A percentile compares a stretch with the other conserved stretches of the same genome.
phyloP scores from a whole-genome alignment of 64 coral and sea anemone genomes.

The Stylophora pistillata region DNA sequence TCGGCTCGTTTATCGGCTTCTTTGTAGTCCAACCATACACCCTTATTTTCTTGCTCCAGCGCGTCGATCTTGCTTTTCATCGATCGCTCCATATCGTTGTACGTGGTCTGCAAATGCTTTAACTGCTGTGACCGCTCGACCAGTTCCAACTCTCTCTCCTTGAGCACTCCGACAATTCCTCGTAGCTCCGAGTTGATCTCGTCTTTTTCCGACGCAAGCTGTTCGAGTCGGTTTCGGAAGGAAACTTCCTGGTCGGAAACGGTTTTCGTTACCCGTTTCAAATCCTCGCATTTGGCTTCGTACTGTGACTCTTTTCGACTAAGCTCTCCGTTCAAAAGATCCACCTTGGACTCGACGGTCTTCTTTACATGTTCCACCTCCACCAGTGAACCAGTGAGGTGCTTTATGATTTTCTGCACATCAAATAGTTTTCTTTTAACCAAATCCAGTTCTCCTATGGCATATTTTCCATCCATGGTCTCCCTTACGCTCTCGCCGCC shows the following conservation, averaged over 20 bases:
- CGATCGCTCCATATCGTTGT: conserved; percentile 36
- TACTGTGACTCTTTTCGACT: conserved; percentile 67
- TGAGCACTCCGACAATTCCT: conserved; percentile 59
- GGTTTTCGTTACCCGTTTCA: conserved; percentile 56
- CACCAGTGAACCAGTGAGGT: conserved; percentile 45
- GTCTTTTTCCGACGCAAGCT: conserved; percentile 77
- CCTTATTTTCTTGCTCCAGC: conserved; percentile 58
- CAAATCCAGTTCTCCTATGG: conserved; percentile 67
- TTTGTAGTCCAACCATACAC: conserved; percentile 77
- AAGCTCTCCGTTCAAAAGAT: conserved; percentile 73
- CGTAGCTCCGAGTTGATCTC: conserved; percentile 63
- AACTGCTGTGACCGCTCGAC: conserved; percentile 59
- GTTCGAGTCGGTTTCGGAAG: conserved; percentile 47
- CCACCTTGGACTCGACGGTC: conserved; percentile 60
- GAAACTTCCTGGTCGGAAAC: conserved; percentile 59
- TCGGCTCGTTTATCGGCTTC: conserved; percentile 77
- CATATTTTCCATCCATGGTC: conserved; percentile 23
- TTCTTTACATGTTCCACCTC: conserved; percentile 54
- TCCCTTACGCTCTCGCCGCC: conserved; percentile 1
- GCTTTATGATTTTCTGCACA: conserved; percentile 76
- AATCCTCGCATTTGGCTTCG: conserved; percentile 58
- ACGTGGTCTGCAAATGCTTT: conserved; percentile 52
- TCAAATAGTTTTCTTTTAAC: conserved; percentile 67
- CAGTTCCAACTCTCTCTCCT: conserved; percentile 79
- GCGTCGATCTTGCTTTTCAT: conserved; percentile 72